Percentiles rank a stretch among this genome's conserved stretches.
These are phyloP conservation scores for Neodiprion virginianus DNA, from an alignment of 1,140 invertebrate genomes.

Conservation along the genomic window DNA sequence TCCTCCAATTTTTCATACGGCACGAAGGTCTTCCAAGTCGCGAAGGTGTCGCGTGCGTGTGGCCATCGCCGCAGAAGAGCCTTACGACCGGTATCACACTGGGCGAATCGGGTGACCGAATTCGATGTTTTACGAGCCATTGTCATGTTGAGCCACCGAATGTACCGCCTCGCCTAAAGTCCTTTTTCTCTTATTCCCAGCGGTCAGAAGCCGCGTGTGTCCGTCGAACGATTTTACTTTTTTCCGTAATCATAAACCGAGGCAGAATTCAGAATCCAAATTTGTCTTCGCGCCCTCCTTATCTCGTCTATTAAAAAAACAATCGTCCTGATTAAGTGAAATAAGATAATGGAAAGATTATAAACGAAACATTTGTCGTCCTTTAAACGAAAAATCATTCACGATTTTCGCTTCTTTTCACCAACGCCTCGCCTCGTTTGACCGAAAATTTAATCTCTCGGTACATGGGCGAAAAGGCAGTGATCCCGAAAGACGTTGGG, in stretches of 20 bases:
- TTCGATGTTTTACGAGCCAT: slow-evolving; percentile 31
- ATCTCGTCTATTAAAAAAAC: neutral
- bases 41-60: neutral
- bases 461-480: too few species aligned
- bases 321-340: slow-evolving; percentile 2
- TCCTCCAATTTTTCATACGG: neutral
- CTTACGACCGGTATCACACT: neutral
- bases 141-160: slow-evolving; percentile 28
- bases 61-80: neutral
- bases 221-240: too few species aligned
- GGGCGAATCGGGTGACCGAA: neutral
- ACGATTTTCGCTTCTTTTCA: slow-evolving; percentile 15
- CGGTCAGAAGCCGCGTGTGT: too few species aligned
- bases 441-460: slow-evolving; percentile 10
- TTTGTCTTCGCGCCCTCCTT: neutral
- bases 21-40: neutral
- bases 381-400: slow-evolving; percentile 16
- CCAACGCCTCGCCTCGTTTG: slow-evolving; percentile 14
- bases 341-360: slow-evolving; percentile 17
- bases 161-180: neutral
- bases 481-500: too few species aligned
- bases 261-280: neutral
- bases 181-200: too few species aligned
- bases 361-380: slow-evolving; percentile 15
- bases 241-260: too few species aligned